Base-by-base conservation (phyloP, 2,888 invertebrate genomes). In the Dryadula phaetusa region DNA sequence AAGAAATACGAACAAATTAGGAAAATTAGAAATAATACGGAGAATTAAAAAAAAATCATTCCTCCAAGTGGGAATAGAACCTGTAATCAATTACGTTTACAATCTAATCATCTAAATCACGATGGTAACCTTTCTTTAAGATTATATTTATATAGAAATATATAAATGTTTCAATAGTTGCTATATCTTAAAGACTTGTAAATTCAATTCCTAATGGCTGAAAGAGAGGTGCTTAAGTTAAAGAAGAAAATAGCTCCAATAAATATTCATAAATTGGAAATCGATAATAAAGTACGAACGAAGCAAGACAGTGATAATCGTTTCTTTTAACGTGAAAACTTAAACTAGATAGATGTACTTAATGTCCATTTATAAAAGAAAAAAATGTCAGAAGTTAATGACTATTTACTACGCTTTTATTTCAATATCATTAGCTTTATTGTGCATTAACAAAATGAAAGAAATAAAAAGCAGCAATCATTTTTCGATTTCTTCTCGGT, bases 261-360 rank as follows among this genome's bases (percentile, higher is more conserved):
- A 52, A 52, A 52, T 52, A 52, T 52, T 52, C 52, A 52, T 52
- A 52, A 52, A 52, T 32, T 52, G 28, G 32, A 52, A 52, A 52
- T 52, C 52, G 52, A 52, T 52, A 52, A 28, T 52, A 52, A 52
- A 28, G 10, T 52, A 52, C 10, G 10, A 16, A 52, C n/a, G 28
- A 52, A 32, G 18, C 18, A n/a, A 25, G 22, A 42, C 4, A 16
- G 42, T 42, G 16, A 42, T 42, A 7, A 42, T 6, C 42, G 16
- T 42, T 6, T 16, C 42, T 5, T 42, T 16, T 16, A 16, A 16
- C 5, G 7, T 42, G n/a, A n/a, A 40, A 40, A n/a, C 1, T 10
- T 40, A 40, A n/a, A 32, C 32, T 32, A 8, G 37, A 2, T n/a
- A n/a, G n/a, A n/a, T n/a, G n/a, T n/a, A n/a, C 37, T 12, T 37